These are phyloP conservation scores for Ceratotherium simum DNA, from an alignment of 2,113 vertebrate genomes.

Conservation along the genomic window DNA sequence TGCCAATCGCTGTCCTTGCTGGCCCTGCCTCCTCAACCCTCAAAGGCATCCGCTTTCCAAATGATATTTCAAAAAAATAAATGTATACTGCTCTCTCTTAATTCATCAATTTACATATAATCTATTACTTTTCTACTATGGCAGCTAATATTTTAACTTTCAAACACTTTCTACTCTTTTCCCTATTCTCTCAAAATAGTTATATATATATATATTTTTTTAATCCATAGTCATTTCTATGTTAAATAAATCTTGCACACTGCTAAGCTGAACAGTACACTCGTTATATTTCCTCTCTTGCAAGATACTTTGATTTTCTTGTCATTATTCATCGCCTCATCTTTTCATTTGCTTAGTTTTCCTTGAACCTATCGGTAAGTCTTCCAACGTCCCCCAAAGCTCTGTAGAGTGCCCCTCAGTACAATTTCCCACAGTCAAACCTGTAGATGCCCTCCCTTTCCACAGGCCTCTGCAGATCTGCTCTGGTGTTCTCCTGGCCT, in stretches of 20 bases:
- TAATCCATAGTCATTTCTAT: not conserved
- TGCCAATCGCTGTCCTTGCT: not conserved
- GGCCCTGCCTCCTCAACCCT: not conserved
- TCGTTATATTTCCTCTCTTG: not conserved
- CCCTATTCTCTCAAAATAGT: not conserved
- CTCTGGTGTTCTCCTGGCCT: not conserved
- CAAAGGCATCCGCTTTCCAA: not conserved
- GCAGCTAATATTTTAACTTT: slow-evolving; percentile 49
- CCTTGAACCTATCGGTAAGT: not conserved
- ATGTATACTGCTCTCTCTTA: not conserved
- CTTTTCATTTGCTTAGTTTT: slow-evolving; percentile 38
- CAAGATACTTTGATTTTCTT: slow-evolving; percentile 29
- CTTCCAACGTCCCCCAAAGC: not conserved
- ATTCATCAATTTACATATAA: not conserved
- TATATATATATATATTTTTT: not conserved
- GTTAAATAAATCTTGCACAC: not conserved
- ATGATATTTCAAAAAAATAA: not conserved
- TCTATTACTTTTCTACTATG: not conserved
- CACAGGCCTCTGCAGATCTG: too few species aligned
- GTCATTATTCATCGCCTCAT: not conserved
- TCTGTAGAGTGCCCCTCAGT: not conserved
- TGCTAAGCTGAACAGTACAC: not conserved
- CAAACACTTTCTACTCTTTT: not conserved
- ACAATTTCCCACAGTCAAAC: not conserved
- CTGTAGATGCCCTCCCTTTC: not conserved